phyloP scores from a whole-genome alignment of 2,797 vertebrate genomes.

The Cygnus olor region DNA sequence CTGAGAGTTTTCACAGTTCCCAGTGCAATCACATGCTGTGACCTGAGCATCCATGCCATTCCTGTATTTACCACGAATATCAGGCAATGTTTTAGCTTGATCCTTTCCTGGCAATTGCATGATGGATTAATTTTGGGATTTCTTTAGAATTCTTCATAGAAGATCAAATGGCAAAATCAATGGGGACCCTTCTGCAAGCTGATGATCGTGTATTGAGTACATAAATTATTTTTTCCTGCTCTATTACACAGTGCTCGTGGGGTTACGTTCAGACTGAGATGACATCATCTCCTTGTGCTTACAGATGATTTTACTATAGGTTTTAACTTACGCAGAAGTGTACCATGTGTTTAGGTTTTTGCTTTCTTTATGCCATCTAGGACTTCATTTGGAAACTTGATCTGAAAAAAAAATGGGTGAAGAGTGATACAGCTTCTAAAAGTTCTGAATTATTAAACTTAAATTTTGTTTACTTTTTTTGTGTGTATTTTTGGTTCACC shows the following conservation, averaged over 20 bases:
- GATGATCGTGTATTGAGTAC: neutral
- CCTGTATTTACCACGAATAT: neutral
- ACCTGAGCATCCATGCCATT: neutral
- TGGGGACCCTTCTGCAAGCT: neutral
- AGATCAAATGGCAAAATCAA: neutral
- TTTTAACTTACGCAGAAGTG: neutral
- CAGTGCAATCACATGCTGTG: neutral
- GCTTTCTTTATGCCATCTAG: neutral
- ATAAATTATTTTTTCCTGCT: neutral
- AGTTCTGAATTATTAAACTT: neutral
- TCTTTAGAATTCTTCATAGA: neutral
- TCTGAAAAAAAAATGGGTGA: neutral
- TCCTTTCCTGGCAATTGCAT: neutral
- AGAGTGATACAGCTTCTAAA: neutral
- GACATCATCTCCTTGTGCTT: rapidly evolving
- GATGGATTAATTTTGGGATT: neutral
- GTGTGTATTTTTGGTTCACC: rapidly evolving
- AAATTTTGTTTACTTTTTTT: neutral
- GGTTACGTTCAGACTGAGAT: neutral
- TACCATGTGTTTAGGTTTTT: neutral
- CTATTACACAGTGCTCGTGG: rapidly evolving
- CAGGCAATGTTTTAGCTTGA: neutral
- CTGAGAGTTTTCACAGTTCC: neutral
- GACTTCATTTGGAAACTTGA: neutral
- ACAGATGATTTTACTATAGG: neutral